phyloP scores from a whole-genome alignment of 2,888 invertebrate species.

The Cyclophora punctaria region DNA sequence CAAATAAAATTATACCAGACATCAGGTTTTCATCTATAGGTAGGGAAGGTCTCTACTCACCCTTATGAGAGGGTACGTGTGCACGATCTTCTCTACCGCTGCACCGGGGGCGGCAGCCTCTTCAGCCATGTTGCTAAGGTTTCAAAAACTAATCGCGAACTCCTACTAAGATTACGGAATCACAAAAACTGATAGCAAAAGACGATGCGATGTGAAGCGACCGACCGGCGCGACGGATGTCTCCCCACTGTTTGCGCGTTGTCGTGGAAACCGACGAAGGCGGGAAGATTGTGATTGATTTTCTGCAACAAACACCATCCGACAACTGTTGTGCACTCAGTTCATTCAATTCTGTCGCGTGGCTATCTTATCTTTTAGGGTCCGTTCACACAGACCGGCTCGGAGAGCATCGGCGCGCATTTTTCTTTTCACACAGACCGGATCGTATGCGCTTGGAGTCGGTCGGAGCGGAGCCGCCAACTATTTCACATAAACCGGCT shows the following conservation, averaged over 20 bases:
- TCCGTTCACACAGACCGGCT: too few species aligned
- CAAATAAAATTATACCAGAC: too few species aligned
- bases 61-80: slow-evolving; percentile 88
- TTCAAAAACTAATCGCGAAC: slow-evolving; percentile 11
- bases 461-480: too few species aligned
- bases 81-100: slow-evolving; percentile 80
- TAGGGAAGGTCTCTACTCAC: slow-evolving; percentile 61
- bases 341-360: too few species aligned
- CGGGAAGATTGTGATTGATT: slow-evolving; percentile 69
- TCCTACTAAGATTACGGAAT: slow-evolving; percentile 10
- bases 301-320: slow-evolving; percentile 32
- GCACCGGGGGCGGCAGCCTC: slow-evolving; percentile 50
- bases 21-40: too few species aligned
- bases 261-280: slow-evolving; percentile 64
- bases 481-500: too few species aligned
- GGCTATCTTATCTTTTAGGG: too few species aligned
- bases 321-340: too few species aligned
- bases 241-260: slow-evolving; percentile 69
- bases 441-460: too few species aligned
- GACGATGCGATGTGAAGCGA: slow-evolving; percentile 26
- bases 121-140: slow-evolving; percentile 49
- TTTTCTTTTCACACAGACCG: too few species aligned
- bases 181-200: slow-evolving; percentile 15
- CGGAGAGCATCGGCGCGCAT: too few species aligned
- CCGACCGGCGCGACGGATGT: slow-evolving; percentile 40